A percentile compares a stretch with the other conserved stretches of the same genome.
These are phyloP conservation scores for Myotis yumanensis DNA, from an alignment of 2,113 vertebrate species.

Conservation along the genomic window DNA sequence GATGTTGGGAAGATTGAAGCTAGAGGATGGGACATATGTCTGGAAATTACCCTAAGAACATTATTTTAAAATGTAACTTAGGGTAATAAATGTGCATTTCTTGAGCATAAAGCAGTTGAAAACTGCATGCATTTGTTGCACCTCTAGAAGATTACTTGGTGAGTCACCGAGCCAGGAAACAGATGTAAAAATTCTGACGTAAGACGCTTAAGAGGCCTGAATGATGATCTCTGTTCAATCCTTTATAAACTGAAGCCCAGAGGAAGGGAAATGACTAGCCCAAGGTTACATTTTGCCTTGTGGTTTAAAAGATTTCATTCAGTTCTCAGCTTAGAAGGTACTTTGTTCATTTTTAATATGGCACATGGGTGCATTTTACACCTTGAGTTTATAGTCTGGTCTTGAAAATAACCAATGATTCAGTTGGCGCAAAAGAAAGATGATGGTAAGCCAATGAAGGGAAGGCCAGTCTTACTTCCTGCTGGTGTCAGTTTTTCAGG, in stretches of 20 bases:
- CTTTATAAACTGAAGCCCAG: not conserved
- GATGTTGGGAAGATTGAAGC: not conserved
- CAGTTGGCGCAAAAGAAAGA: not conserved
- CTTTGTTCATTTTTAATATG: not conserved
- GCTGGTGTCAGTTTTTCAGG: not conserved
- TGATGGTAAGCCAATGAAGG: not conserved
- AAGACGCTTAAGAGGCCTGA: not conserved
- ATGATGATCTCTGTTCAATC: not conserved
- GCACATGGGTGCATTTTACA: not conserved
- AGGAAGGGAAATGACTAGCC: not conserved
- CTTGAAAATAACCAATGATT: conserved; percentile 21
- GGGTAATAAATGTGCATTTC: not conserved
- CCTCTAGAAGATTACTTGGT: not conserved
- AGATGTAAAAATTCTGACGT: not conserved
- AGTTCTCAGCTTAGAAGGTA: not conserved
- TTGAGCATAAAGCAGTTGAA: not conserved
- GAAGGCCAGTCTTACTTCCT: not conserved
- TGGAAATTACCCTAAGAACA: not conserved
- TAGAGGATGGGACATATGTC: not conserved
- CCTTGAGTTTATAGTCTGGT: not conserved
- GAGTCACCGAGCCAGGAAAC: not conserved
- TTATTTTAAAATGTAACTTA: conserved; percentile 13
- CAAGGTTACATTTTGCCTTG: not conserved
- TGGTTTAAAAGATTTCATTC: not conserved
- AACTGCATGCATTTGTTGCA: not conserved